Evolutionary conservation across 2,888 invertebrate genomes (phyloP).

Genomic region (Rotaria macrura): DNA sequence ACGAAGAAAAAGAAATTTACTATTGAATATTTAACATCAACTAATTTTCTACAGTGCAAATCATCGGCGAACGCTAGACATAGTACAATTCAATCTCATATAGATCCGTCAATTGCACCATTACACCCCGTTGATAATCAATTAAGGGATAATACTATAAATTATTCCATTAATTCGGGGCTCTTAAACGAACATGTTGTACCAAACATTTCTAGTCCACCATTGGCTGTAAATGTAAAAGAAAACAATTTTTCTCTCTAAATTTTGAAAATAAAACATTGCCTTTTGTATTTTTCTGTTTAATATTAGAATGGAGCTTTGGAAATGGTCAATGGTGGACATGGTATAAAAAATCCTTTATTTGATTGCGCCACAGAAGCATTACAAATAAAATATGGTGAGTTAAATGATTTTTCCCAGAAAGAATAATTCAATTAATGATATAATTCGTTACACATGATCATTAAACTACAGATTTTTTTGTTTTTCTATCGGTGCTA

Average conservation of each 20-base stretch:
- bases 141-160: background rate
- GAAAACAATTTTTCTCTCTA: too few species aligned
- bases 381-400: slow-evolving; percentile 8
- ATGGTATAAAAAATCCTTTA: slow-evolving; percentile 5
- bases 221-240: background rate
- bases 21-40: background rate
- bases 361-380: slow-evolving; percentile 15
- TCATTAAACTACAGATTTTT: background rate
- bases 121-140: background rate
- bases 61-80: background rate
- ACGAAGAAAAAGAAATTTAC: background rate
- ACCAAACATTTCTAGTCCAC: background rate
- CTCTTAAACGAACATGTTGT: background rate
- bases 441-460: background rate
- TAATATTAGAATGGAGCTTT: background rate
- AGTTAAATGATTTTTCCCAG: background rate
- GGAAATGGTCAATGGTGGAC: background rate
- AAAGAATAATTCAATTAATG: background rate
- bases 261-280: too few species aligned
- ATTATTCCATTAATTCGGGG: background rate
- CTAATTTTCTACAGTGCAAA: background rate
- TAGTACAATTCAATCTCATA: background rate
- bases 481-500: background rate
- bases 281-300: background rate
- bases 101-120: background rate